Evolutionary conservation across 2,113 vertebrate genomes (phyloP), one percentile per base, ranked within the genome.

Genomic region (Galemys pyrenaicus): DNA sequence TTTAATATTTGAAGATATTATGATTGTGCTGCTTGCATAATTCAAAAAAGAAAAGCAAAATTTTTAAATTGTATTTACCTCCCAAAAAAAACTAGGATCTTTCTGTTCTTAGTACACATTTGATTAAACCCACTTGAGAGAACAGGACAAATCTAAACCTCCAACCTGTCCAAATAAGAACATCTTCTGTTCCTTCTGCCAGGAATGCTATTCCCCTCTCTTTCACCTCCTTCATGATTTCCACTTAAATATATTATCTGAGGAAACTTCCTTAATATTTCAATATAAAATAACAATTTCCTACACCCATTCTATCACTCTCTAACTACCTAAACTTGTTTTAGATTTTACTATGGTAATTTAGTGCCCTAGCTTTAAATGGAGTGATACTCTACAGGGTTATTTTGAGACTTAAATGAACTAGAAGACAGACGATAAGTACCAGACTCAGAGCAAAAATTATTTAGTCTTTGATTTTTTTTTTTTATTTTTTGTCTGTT

Each of bases 21-120:
- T 70, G 64, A 89, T 60, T 54, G 32, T 32, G 70, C 26, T 67
- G n/a, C 44, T 96, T 87, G 22, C 1, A 41, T 75, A 95, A 95
- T 81, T 73, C 54, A 70, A 81, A 79, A 91, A 71, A 46, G 60
- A 51, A 77, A 90, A 93, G 68, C 41, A 41, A 49, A 49, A 89
- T 84, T 84, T 78, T 71, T 41, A 89, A 89, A 39, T 65, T 39
- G 82, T 49, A 86, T 73, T 49, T 92, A 84, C 24, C 91, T 89
- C 26, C 51, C 44, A 79, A 92, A 78, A 95, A 70, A 87, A 35
- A 37, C 54, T 70, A 10, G 67, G 71, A 94, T 81, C 71, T 67
- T 86, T 96, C 73, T 91, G 24, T 89, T 94, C 58, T 74, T 41
- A 73, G 44, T 16, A 92, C 41, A 73, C 54, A 91, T 90, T 62